phyloP scores from a whole-genome alignment of 2,888 invertebrate species.

The Epistrophe eligans region DNA sequence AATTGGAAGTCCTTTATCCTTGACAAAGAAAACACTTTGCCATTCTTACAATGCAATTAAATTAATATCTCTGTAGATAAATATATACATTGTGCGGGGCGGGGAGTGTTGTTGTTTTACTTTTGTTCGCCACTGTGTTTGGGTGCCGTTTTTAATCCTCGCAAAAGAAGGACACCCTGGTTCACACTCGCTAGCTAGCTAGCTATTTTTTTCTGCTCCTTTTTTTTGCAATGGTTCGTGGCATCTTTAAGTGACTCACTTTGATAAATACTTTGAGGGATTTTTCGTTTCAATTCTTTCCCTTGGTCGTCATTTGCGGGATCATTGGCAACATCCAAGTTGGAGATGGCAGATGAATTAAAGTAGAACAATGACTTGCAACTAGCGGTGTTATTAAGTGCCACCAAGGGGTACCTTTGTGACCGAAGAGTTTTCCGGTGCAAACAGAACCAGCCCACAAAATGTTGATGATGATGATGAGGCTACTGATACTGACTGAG shows the following conservation, averaged over 20 bases:
- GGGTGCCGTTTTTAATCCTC: constrained; percentile 37
- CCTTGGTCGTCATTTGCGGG: neutral
- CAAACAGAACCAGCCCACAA: constrained; percentile 67
- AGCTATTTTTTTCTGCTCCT: constrained; percentile 21
- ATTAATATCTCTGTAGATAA: constrained; percentile 75
- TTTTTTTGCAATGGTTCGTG: constrained; percentile 50
- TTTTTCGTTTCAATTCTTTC: constrained; percentile 11
- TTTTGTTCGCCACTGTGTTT: constrained; percentile 33
- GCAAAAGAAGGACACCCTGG: constrained; percentile 39
- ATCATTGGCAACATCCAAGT: constrained; percentile 23
- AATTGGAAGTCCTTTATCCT: constrained; percentile 75
- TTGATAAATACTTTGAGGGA: constrained; percentile 66
- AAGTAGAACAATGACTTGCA: constrained; percentile 48
- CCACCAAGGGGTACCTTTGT: constrained; percentile 73
- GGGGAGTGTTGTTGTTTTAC: constrained; percentile 12
- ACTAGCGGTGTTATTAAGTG: constrained; percentile 23
- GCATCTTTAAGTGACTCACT: constrained; percentile 71
- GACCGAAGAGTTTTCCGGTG: constrained; percentile 46
- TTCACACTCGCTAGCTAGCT: constrained; percentile 51
- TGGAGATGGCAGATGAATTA: constrained; percentile 34
- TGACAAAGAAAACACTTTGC: constrained; percentile 76
- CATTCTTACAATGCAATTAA: constrained; percentile 75
- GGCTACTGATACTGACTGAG: constrained; percentile 38
- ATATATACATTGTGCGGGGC: constrained; percentile 46
- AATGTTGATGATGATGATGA: constrained; percentile 63